Conservation (phyloP, 2,113 vertebrate genomes). For the Xiphophorus hellerii region DNA sequence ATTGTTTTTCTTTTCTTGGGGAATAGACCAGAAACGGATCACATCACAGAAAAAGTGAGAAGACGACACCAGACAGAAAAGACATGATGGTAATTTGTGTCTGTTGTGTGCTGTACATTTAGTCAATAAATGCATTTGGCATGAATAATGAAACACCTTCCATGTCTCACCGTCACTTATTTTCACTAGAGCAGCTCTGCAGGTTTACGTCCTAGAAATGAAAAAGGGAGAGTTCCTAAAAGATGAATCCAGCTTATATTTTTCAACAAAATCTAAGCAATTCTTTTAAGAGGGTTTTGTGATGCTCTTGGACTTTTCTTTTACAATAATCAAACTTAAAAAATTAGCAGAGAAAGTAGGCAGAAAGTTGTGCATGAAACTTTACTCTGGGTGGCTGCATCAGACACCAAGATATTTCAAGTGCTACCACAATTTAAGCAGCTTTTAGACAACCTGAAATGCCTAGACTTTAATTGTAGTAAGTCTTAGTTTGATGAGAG, state of each 20-base stretch:
- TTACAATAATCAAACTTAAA: neutral
- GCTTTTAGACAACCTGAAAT: neutral
- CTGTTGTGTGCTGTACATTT: conserved; percentile 66
- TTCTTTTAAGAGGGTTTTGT: neutral
- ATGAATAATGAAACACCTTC: conserved; percentile 56
- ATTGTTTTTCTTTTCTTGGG: conserved; percentile 20
- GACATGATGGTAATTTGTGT: conserved; percentile 44
- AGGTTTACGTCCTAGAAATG: neutral
- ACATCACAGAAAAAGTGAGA: conserved; percentile 3
- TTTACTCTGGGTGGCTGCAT: no score
- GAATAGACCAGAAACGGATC: conserved; percentile 9
- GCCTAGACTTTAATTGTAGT: neutral
- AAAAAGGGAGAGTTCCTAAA: no score
- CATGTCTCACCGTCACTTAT: conserved; percentile 26
- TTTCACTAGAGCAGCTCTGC: conserved; percentile 18
- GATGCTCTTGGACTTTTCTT: no score
- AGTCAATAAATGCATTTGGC: conserved; percentile 77
- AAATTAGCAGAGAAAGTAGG: neutral
- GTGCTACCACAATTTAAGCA: neutral
- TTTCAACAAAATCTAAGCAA: neutral
- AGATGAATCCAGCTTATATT: neutral
- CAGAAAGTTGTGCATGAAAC: neutral
- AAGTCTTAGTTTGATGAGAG: neutral
- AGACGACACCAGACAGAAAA: neutral
- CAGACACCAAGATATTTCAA: neutral